Evolutionary conservation across 2,113 vertebrate species (phyloP).

Genomic region (Sarotherodon lohbergeri): DNA sequence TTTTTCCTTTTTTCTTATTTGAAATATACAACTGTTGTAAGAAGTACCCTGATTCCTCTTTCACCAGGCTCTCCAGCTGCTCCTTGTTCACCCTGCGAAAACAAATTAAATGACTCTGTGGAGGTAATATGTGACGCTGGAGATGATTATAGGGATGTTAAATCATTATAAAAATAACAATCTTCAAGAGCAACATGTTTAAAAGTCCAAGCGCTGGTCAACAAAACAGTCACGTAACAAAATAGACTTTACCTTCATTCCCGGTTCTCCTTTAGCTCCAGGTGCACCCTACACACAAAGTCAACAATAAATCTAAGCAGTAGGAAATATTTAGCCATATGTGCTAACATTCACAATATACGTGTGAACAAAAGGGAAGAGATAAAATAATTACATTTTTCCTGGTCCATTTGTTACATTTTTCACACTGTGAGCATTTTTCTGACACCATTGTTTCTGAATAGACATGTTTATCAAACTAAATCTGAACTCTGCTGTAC

Average conservation of each 20-base stretch:
- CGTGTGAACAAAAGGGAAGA: background rate
- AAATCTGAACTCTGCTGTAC: background rate
- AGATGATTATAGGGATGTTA: background rate
- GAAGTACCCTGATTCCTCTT: slow-evolving; percentile 76
- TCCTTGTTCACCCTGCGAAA: slow-evolving; percentile 78
- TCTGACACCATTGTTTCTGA: background rate
- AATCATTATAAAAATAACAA: background rate
- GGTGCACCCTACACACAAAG: slow-evolving; percentile 59
- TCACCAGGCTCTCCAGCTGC: slow-evolving; percentile 75
- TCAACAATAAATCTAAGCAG: background rate
- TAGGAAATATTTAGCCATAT: background rate
- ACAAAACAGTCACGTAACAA: background rate
- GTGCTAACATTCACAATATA: background rate
- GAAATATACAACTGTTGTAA: background rate
- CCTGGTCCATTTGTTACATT: background rate
- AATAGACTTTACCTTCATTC: slow-evolving; percentile 57
- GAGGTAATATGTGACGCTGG: background rate
- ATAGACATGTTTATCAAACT: background rate
- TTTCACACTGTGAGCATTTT: background rate
- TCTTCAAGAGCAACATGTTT: background rate
- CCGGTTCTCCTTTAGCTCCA: slow-evolving; percentile 67
- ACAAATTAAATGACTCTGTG: background rate
- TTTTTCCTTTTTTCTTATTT: background rate
- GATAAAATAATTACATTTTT: background rate
- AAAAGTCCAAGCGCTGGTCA: background rate